phyloP scores from a whole-genome alignment of 2,113 vertebrate genomes.

The Psettodes erumei region DNA sequence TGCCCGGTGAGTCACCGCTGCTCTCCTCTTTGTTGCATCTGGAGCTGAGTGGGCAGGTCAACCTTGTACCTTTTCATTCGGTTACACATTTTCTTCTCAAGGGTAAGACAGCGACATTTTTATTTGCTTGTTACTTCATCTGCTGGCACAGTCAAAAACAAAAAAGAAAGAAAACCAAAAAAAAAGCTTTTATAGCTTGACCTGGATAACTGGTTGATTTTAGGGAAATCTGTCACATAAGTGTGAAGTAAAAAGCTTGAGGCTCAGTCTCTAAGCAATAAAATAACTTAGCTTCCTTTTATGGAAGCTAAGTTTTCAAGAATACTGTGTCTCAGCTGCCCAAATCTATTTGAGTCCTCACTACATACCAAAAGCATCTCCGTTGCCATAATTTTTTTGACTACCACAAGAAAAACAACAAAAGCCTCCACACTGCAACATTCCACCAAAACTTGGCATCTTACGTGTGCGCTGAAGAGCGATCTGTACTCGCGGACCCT shows the following conservation, averaged over 20 bases:
- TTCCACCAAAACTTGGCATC: constrained; percentile 36
- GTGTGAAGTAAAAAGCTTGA: neutral
- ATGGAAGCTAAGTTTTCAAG: constrained; percentile 50
- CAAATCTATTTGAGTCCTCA: constrained; percentile 67
- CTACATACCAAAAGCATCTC: constrained; percentile 68
- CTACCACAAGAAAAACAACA: constrained; percentile 31
- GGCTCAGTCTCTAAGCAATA: neutral
- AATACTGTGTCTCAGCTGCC: constrained; percentile 33
- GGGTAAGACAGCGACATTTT: neutral
- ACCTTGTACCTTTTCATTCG: constrained; percentile 43
- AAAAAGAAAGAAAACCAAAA: neutral
- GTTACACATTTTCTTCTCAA: constrained; percentile 18
- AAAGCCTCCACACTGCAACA: neutral
- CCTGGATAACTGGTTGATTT: neutral
- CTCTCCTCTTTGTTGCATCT: constrained; percentile 61
- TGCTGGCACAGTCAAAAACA: neutral
- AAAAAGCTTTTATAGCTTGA: constrained; percentile 3
- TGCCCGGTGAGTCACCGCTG: constrained; percentile 58
- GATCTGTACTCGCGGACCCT: constrained; percentile 49
- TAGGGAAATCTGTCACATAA: neutral
- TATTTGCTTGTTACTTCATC: constrained; percentile 13
- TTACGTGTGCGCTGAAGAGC: constrained; percentile 68
- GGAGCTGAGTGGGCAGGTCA: constrained; percentile 63
- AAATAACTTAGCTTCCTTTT: constrained; percentile 30
- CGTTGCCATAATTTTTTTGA: constrained; percentile 31